A percentile compares a stretch with the other conserved stretches of the same genome.
These are phyloP conservation scores for Danaus plexippus DNA, from an alignment of 1,140 invertebrate genomes.

Conservation along the genomic window DNA sequence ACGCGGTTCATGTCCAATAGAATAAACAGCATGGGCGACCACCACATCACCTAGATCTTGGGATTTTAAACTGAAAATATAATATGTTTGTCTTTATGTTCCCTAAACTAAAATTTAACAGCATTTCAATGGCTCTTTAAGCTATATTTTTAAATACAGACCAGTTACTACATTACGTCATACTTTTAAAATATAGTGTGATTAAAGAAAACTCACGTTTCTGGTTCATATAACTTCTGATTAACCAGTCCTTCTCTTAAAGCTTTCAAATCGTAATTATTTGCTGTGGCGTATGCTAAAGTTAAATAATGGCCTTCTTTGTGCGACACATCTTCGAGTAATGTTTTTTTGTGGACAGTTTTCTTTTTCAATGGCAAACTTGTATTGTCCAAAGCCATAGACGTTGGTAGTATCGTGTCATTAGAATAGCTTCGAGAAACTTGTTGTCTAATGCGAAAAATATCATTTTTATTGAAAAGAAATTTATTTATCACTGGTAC, in stretches of 20 bases:
- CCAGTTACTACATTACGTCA: constrained; percentile 27
- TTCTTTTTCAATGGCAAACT: constrained; percentile 60
- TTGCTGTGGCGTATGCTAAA: constrained; percentile 59
- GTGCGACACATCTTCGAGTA: constrained; percentile 40
- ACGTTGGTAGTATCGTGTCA: constrained; percentile 42
- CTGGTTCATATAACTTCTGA: constrained; percentile 62
- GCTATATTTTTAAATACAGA: too few species aligned
- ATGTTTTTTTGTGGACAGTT: constrained; percentile 46
- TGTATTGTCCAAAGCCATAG: constrained; percentile 46
- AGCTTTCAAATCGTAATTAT: constrained; percentile 54
- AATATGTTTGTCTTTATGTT: not conserved
- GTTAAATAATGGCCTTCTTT: constrained; percentile 61
- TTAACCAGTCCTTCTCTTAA: constrained; percentile 49
- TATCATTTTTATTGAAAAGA: constrained; percentile 27
- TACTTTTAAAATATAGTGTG: constrained; percentile 14
- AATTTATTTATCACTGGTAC: constrained; percentile 25
- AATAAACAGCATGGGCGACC: constrained; percentile 54
- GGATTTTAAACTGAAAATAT: constrained; percentile 39
- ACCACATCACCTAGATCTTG: constrained; percentile 57
- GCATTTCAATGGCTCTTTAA: too few species aligned
- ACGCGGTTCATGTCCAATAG: constrained; percentile 43
- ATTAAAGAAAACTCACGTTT: constrained; percentile 44
- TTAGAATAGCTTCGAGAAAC: constrained; percentile 33
- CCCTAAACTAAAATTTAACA: too few species aligned
- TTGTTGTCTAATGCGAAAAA: constrained; percentile 24